Evolutionary conservation across 2,797 vertebrate genomes (phyloP).

Genomic region (Ceryle rudis): DNA sequence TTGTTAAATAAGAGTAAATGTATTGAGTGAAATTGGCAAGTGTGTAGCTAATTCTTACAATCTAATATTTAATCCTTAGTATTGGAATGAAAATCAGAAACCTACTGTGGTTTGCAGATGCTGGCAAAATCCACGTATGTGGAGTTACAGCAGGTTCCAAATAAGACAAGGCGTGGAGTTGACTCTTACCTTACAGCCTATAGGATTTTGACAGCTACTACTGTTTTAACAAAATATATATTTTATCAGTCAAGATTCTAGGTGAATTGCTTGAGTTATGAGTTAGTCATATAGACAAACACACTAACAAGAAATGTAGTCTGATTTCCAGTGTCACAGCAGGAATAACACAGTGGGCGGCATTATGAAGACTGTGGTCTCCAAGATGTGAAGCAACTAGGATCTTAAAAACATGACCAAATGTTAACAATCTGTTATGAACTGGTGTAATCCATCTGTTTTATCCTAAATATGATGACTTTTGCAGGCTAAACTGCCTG

Average conservation of each 20-base stretch:
- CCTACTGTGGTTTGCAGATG: not conserved
- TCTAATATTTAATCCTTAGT: not conserved
- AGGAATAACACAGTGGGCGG: not conserved
- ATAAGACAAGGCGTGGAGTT: not conserved
- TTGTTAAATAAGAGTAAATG: not conserved
- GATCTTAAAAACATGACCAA: not conserved
- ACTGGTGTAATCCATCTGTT: not conserved
- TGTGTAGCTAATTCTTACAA: not conserved
- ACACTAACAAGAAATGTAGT: not conserved
- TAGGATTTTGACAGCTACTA: not conserved
- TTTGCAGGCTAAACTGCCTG: not conserved
- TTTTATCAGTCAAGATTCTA: not conserved
- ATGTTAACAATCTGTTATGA: conserved; percentile 37
- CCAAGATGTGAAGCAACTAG: not conserved
- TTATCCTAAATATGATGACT: not conserved
- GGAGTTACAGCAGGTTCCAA: not conserved
- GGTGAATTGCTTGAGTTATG: not conserved
- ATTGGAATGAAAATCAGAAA: not conserved
- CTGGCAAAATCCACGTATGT: not conserved
- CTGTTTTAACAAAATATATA: not conserved
- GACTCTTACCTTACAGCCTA: not conserved
- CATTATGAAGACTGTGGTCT: not conserved
- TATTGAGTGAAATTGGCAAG: not conserved
- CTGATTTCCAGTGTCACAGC: not conserved
- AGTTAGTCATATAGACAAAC: not conserved